Conservation (phyloP, 2,888 invertebrate genomes). For the Lottia scabra region DNA sequence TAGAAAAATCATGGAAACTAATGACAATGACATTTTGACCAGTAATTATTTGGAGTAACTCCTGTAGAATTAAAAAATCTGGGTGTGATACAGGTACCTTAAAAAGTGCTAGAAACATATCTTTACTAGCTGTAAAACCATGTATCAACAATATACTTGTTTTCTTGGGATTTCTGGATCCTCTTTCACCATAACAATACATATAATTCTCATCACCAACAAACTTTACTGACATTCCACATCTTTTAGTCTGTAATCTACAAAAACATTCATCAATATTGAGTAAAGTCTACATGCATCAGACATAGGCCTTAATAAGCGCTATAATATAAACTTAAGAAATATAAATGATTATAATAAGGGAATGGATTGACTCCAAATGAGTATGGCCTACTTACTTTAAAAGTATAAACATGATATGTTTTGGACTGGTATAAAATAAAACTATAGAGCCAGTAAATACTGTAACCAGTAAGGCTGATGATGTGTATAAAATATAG, state of each 20-base stretch:
- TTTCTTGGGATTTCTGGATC: constrained; percentile 33
- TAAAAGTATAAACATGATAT: not conserved
- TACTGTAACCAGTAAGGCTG: not conserved
- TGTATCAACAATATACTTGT: constrained; percentile 53
- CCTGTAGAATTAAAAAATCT: no score
- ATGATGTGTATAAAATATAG: not conserved
- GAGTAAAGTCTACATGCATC: no score
- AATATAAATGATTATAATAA: no score
- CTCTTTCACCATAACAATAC: constrained; percentile 55
- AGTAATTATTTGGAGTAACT: no score
- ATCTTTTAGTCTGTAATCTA: constrained; percentile 42
- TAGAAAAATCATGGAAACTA: no score
- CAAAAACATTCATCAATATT: not conserved
- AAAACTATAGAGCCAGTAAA: not conserved
- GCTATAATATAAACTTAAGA: no score
- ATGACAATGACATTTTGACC: no score
- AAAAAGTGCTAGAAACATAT: constrained; percentile 56
- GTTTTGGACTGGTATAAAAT: not conserved
- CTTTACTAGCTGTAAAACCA: constrained; percentile 59
- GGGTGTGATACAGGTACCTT: constrained; percentile 44
- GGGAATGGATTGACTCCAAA: no score
- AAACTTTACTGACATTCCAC: constrained; percentile 55
- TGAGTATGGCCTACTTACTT: no score
- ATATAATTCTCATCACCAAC: constrained; percentile 38
- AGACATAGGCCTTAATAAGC: no score